Evolutionary conservation across 2,113 vertebrate species (phyloP).

Genomic region (Harpagus bidentatus): DNA sequence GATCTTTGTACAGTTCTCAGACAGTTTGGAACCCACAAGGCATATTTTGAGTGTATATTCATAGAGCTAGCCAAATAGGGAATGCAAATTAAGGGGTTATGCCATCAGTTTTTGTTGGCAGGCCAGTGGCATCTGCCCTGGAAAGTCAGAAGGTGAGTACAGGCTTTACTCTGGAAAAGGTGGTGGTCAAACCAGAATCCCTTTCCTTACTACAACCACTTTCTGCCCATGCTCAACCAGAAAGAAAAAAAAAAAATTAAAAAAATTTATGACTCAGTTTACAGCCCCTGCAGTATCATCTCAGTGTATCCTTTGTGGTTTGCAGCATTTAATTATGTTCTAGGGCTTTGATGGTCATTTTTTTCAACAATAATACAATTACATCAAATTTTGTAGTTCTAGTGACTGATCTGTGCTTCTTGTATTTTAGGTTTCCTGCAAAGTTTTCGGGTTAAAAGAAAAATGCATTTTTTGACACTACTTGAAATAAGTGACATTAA

Average conservation of each 20-base stretch:
- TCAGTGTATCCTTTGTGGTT: not conserved
- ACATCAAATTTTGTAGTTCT: not conserved
- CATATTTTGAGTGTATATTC: not conserved
- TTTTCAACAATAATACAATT: not conserved
- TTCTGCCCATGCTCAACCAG: not conserved
- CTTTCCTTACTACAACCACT: not conserved
- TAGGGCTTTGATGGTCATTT: not conserved
- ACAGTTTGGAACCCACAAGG: not conserved
- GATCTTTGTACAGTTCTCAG: not conserved
- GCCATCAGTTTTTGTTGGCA: not conserved
- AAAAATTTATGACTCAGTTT: not conserved
- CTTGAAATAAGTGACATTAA: slow-evolving; percentile 5
- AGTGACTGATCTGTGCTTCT: not conserved
- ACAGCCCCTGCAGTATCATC: not conserved
- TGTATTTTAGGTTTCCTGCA: not conserved
- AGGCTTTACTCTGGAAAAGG: not conserved
- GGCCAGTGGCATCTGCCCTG: not conserved
- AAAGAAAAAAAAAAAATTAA: not conserved
- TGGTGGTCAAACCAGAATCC: not conserved
- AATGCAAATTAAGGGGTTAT: not conserved
- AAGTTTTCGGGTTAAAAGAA: not conserved
- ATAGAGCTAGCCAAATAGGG: not conserved
- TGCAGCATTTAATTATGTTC: not conserved
- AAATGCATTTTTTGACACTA: not conserved
- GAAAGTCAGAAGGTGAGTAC: not conserved